These are phyloP conservation scores for Eumeta japonica DNA, from an alignment of 1,140 invertebrate species.

Conservation along the genomic window DNA sequence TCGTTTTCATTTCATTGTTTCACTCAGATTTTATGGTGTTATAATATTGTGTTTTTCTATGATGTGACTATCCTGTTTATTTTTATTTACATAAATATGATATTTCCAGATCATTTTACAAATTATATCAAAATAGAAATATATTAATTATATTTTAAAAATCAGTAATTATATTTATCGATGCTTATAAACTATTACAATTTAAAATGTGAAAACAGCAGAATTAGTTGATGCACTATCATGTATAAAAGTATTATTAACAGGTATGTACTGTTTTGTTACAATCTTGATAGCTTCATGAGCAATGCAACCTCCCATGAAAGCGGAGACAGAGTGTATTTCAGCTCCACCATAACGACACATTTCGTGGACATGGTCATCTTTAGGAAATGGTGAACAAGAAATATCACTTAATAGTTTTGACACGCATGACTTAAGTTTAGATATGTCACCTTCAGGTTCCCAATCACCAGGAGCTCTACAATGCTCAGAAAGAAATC, in stretches of 20 bases:
- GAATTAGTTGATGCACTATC: slow-evolving; percentile 90
- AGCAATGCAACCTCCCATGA: slow-evolving; percentile 88
- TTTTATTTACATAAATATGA: too few species aligned
- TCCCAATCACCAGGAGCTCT: slow-evolving; percentile 88
- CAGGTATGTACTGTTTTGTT: slow-evolving; percentile 93
- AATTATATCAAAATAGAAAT: too few species aligned
- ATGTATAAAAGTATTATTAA: slow-evolving; percentile 95
- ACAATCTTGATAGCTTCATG: slow-evolving; percentile 98
- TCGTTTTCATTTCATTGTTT: too few species aligned
- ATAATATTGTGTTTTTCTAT: too few species aligned
- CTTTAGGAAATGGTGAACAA: slow-evolving; percentile 74
- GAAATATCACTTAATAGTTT: slow-evolving; percentile 87
- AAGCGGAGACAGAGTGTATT: slow-evolving; percentile 92
- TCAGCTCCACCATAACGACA: slow-evolving; percentile 92
- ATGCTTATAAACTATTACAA: too few species aligned
- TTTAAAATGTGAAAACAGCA: slow-evolving; percentile 69
- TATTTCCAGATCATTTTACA: too few species aligned
- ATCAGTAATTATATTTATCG: too few species aligned
- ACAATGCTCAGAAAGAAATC: slow-evolving; percentile 85
- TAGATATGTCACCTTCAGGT: slow-evolving; percentile 85
- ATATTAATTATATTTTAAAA: too few species aligned
- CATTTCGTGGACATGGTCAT: slow-evolving; percentile 95
- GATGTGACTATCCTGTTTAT: too few species aligned
- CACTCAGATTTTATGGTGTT: too few species aligned
- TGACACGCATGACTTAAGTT: slow-evolving; percentile 76